Evolutionary conservation across 1,140 invertebrate species (phyloP).

Genomic region (Atopsyche davidsoni): DNA sequence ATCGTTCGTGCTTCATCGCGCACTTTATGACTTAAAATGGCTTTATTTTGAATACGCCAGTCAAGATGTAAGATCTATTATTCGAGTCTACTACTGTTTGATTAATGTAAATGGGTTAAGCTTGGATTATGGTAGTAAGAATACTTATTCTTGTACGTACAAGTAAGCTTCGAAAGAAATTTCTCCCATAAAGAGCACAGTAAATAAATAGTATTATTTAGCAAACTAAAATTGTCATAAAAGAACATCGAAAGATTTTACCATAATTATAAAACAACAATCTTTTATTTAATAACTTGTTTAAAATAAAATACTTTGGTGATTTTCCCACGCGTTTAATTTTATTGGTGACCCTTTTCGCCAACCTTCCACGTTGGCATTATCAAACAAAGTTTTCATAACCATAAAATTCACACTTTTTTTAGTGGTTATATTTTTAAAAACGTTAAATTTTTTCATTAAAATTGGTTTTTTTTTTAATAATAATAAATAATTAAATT

Average conservation of each 20-base stretch:
- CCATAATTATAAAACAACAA: too few species aligned
- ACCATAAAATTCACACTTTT: too few species aligned
- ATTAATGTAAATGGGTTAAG: slow-evolving; percentile 5
- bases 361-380: too few species aligned
- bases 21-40: slow-evolving; percentile 1
- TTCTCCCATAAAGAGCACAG: not conserved
- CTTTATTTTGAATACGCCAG: slow-evolving; percentile 4
- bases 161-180: not conserved
- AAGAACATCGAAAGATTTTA: not conserved
- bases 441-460: too few species aligned
- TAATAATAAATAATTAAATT: too few species aligned
- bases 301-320: too few species aligned
- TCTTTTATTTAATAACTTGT: too few species aligned
- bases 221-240: not conserved
- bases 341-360: too few species aligned
- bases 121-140: not conserved
- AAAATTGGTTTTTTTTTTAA: too few species aligned
- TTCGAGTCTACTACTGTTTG: not conserved
- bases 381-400: too few species aligned
- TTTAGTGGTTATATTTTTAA: too few species aligned
- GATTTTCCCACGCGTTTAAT: too few species aligned
- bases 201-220: not conserved
- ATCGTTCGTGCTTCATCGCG: slow-evolving; percentile 2
- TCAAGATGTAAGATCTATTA: slow-evolving; percentile 1
- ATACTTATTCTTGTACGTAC: not conserved